Evolutionary conservation across 2,113 vertebrate genomes (phyloP).

Genomic region (Crypturellus undulatus): DNA sequence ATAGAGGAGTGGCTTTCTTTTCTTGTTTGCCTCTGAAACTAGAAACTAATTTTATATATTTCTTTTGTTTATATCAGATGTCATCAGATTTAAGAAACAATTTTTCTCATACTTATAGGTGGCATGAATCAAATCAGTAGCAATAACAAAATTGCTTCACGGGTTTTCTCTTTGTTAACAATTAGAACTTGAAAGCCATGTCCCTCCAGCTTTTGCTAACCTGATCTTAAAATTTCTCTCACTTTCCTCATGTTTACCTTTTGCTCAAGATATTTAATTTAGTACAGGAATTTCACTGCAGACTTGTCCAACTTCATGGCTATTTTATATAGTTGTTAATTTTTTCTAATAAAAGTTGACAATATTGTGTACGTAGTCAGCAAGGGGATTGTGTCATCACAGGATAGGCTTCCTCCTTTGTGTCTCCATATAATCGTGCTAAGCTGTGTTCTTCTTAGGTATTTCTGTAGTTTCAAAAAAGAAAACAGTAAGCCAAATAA

Average conservation of each 20-base stretch:
- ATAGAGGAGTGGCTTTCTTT: background rate
- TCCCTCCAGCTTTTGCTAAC: background rate
- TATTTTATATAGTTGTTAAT: background rate
- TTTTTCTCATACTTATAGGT: background rate
- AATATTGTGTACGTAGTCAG: background rate
- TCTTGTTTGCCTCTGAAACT: background rate
- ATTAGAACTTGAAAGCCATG: background rate
- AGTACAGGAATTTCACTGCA: background rate
- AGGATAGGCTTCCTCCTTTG: background rate
- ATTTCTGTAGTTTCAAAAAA: background rate
- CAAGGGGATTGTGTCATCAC: background rate
- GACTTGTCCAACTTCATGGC: background rate
- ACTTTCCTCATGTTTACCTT: background rate
- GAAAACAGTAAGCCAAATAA: background rate
- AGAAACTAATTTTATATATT: background rate
- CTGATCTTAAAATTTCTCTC: background rate
- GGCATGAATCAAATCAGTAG: background rate
- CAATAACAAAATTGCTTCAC: background rate
- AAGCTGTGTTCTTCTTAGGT: background rate
- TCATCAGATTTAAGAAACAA: background rate
- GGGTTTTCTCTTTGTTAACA: background rate
- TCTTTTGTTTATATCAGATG: background rate
- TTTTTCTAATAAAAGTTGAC: background rate
- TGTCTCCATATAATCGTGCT: background rate
- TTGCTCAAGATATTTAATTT: background rate